Conservation (phyloP, 2,888 invertebrate genomes). For the Argyra leucocephala region DNA sequence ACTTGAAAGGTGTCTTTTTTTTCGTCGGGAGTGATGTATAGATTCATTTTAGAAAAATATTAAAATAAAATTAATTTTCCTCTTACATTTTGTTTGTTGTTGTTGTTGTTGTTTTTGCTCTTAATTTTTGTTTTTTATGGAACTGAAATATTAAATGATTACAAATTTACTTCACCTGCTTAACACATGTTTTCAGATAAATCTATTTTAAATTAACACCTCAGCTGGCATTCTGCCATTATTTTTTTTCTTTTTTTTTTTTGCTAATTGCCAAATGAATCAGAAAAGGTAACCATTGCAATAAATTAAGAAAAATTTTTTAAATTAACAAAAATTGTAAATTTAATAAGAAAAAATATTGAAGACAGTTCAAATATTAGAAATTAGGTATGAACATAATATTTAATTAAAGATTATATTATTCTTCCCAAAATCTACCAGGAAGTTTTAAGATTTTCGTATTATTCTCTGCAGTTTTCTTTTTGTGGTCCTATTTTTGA, state of each 20-base stretch:
- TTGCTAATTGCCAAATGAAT: not conserved
- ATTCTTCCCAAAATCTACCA: too few relatives aligned
- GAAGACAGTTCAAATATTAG: too few relatives aligned
- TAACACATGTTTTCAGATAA: conserved; percentile 4
- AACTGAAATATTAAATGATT: not conserved
- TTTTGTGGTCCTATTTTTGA: too few relatives aligned
- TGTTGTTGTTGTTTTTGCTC: too few relatives aligned
- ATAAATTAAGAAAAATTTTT: too few relatives aligned
- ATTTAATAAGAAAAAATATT: too few relatives aligned
- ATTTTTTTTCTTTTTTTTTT: not conserved
- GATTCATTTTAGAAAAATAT: not conserved
- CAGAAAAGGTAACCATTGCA: not conserved
- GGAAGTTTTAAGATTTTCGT: too few relatives aligned
- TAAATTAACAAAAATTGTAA: too few relatives aligned
- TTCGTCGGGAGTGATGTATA: not conserved
- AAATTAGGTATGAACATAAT: too few relatives aligned
- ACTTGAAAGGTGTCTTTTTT: too few relatives aligned
- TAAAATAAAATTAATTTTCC: not conserved
- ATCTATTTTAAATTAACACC: conserved; percentile 7
- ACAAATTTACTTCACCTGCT: conserved; percentile 7
- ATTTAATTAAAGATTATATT: too few relatives aligned
- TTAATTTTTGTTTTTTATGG: not conserved
- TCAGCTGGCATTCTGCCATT: not conserved
- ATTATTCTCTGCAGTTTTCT: too few relatives aligned
- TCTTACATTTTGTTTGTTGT: not conserved